These are phyloP conservation scores for Phaethon lepturus DNA, from an alignment of 2,113 vertebrate genomes.

Conservation along the genomic window DNA sequence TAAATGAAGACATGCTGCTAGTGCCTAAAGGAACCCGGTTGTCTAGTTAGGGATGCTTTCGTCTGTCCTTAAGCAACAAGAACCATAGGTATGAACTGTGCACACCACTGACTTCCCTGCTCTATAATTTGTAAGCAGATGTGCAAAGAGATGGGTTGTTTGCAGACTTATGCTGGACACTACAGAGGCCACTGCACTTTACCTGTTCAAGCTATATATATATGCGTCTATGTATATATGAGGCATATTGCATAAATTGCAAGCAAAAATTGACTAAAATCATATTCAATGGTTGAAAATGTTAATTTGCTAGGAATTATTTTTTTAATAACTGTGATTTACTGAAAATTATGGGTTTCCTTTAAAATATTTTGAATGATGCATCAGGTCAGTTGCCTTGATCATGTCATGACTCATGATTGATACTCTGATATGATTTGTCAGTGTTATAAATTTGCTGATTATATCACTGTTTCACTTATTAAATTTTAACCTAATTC, in stretches of 20 bases:
- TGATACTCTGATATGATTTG: background rate
- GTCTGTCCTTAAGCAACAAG: background rate
- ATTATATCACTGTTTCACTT: background rate
- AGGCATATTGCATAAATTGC: background rate
- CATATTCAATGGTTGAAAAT: background rate
- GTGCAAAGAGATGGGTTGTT: background rate
- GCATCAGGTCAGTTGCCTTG: slow-evolving; percentile 22
- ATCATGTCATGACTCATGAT: slow-evolving; percentile 16
- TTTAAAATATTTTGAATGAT: slow-evolving; percentile 39
- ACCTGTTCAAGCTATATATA: background rate
- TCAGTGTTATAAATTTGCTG: slow-evolving; percentile 5
- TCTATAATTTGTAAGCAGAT: background rate
- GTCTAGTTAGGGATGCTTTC: slow-evolving; percentile 24
- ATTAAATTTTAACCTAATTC: background rate
- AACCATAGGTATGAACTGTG: background rate
- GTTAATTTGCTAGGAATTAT: background rate
- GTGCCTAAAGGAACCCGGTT: slow-evolving; percentile 14
- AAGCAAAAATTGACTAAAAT: background rate
- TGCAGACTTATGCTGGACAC: background rate
- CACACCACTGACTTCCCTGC: background rate
- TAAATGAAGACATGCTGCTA: slow-evolving; percentile 46
- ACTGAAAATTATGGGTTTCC: background rate
- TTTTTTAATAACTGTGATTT: slow-evolving; percentile 30
- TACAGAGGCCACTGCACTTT: background rate
- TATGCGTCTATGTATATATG: background rate